Conservation (phyloP, 2,888 invertebrate species). For the Oasisia sp. region DNA sequence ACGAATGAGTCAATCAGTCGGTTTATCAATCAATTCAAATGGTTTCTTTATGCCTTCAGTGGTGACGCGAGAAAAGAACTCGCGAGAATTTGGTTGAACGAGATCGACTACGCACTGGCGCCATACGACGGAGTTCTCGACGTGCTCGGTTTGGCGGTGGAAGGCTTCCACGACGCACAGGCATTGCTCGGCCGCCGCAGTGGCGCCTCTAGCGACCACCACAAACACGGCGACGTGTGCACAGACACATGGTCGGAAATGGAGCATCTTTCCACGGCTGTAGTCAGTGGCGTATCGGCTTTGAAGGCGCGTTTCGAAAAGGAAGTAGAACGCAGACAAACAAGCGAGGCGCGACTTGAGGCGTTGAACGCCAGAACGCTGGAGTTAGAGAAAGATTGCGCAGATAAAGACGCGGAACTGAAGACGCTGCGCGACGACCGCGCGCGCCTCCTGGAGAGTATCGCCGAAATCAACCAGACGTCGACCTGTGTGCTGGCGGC, state of each 20-base stretch:
- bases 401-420: neutral
- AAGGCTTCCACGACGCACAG: neutral
- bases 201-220: neutral
- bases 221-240: neutral
- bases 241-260: neutral
- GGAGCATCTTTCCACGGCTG: neutral
- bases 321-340: neutral
- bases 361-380: neutral
- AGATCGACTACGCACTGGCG: neutral
- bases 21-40: neutral
- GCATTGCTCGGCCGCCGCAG: neutral
- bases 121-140: conserved; percentile 5
- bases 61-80: conserved; percentile 12
- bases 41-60: neutral
- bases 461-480: neutral
- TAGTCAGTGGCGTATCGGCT: neutral
- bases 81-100: conserved; percentile 5
- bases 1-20: neutral
- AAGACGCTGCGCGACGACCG: neutral
- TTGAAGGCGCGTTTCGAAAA: neutral
- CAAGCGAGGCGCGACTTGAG: neutral
- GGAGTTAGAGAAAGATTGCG: neutral
- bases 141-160: neutral
- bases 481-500: neutral
- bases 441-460: neutral